phyloP scores from a whole-genome alignment of 2,113 vertebrate genomes.

The Bufo bufo region DNA sequence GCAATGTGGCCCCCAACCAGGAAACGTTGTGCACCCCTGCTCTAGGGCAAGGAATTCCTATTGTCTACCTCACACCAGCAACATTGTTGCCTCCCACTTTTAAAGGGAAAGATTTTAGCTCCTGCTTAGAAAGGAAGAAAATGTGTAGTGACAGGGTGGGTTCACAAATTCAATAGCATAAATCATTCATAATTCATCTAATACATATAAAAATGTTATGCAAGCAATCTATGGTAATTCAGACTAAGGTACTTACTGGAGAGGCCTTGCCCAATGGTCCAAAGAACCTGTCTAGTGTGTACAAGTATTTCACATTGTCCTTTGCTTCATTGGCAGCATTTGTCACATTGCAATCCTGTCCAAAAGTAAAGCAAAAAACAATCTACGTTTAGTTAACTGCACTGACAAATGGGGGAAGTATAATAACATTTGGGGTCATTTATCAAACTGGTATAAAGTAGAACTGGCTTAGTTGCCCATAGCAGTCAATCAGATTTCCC shows the following conservation, averaged over 20 bases:
- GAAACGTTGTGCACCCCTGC: no score
- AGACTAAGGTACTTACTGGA: slow-evolving; percentile 70
- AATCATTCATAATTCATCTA: neutral
- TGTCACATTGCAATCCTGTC: slow-evolving; percentile 77
- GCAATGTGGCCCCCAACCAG: no score
- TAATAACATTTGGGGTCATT: no score
- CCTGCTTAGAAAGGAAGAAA: neutral
- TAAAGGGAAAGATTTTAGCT: neutral
- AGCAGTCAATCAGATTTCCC: no score
- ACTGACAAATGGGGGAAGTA: neutral
- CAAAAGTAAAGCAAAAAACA: neutral
- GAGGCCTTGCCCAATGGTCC: slow-evolving; percentile 70
- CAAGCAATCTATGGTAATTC: neutral
- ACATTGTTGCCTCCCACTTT: neutral
- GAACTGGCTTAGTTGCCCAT: no score
- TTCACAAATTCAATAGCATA: neutral
- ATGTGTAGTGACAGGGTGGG: neutral
- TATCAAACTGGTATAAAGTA: no score
- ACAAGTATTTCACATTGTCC: slow-evolving; percentile 80
- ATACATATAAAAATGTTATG: no score
- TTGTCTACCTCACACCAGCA: no score
- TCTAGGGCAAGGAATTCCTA: no score
- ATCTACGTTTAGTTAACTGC: neutral
- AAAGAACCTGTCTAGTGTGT: slow-evolving; percentile 77
- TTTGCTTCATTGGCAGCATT: slow-evolving; percentile 81